Evolutionary conservation across 2,797 vertebrate genomes (phyloP), one percentile per base, ranked within the genome.

Genomic region (Alfaro cultratus): DNA sequence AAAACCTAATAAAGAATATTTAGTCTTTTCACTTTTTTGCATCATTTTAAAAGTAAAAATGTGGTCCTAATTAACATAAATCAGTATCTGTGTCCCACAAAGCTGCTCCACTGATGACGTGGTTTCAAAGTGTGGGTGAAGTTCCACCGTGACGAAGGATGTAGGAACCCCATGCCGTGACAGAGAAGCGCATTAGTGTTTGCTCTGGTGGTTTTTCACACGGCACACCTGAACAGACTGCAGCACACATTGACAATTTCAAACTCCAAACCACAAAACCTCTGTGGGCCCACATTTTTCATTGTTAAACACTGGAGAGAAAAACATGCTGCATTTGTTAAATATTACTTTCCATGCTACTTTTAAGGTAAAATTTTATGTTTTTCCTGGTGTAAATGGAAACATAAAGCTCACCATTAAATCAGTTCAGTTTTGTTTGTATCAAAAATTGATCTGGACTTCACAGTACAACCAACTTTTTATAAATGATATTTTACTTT

Each of bases 91-190:
- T 82, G 60, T 86, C 53, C 80, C 76, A 80, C 76, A 55, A 78
- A 80, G 64, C 74, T 82, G 36, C 87, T 89, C 86, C 83, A 76
- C 36, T 75, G 39, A 57, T 93, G 93, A 89, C 91, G 86, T 80
- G 86, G 81, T 94, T 92, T 86, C 81, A 83, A 83, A 67, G 79
- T 83, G 89, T 87, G 80, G 90, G 85, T 84, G 84, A 86, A 83
- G 82, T 91, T 93, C 87, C 91, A 89, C 57, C 15, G 34, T 77
- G 57, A 74, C 0, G 64, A 80, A 77, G 43, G 76, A 77, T 5
- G 75, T 83, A 36, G 74, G 76, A 90, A 79, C 47, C 51, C 47
- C 10, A 23, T 23, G 51, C 26, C 16, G 47, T 80, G 77, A 34
- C 74, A 73, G 23, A 73, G 2, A 55, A 11, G 15, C 75, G 57